Evolutionary conservation across 92 coral and sea anemone species (phyloP).

Genomic region (Zoanthus sociatus): DNA sequence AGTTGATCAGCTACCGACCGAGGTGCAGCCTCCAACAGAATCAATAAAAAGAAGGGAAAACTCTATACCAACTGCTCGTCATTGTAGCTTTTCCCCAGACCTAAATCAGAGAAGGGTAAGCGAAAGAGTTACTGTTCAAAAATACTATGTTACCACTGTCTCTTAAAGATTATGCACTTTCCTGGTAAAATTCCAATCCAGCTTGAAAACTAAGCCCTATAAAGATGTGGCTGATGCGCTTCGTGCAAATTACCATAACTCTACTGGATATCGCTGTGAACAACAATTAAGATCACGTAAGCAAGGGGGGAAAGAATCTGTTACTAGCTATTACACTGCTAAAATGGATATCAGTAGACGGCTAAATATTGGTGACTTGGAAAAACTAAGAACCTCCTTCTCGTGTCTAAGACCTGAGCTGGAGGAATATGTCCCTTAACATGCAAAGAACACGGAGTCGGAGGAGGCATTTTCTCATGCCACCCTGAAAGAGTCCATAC

Average conservation of each 20-base stretch:
- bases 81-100: no score
- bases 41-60: no score
- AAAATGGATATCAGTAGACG: background rate
- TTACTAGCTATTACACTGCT: background rate
- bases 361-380: background rate
- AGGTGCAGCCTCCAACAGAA: no score
- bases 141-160: slow-evolving; percentile 8
- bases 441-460: background rate
- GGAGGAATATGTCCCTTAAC: background rate
- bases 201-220: background rate
- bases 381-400: background rate
- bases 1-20: no score
- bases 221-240: slow-evolving; percentile 1
- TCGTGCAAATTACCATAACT: background rate
- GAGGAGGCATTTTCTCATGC: background rate
- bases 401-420: background rate
- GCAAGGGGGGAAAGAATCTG: background rate
- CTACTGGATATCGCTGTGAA: background rate
- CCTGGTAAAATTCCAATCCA: slow-evolving; percentile 13
- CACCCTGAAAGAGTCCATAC: background rate
- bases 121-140: background rate
- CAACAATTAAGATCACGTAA: background rate
- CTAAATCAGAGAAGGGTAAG: no score
- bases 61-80: no score
- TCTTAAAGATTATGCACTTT: slow-evolving; percentile 10